Percentiles rank a stretch among this genome's conserved stretches.
Evolutionary conservation across 2,113 vertebrate genomes (phyloP).

Genomic region (Apteryx owenii): DNA sequence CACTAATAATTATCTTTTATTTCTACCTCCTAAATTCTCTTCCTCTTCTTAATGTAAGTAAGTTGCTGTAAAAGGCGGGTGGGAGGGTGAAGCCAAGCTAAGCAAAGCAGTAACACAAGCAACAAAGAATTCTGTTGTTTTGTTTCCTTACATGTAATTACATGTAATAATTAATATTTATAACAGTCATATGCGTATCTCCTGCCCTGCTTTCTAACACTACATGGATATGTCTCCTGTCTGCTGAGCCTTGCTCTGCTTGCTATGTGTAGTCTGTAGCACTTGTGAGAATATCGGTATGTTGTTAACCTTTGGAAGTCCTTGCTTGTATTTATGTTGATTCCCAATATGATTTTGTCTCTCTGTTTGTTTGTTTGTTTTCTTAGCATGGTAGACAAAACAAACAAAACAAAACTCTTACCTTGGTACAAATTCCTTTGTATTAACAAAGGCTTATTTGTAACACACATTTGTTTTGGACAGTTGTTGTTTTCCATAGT

Average conservation of each 20-base stretch:
- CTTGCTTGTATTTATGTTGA: not conserved
- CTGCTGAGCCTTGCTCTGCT: slow-evolving; percentile 91
- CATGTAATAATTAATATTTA: slow-evolving; percentile 14
- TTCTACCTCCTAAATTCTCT: slow-evolving; percentile 72
- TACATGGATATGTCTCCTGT: slow-evolving; percentile 82
- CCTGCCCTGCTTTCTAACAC: slow-evolving; percentile 74
- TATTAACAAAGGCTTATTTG: not conserved
- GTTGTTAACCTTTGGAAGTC: slow-evolving; percentile 15
- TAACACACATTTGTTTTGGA: not conserved
- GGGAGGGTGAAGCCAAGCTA: slow-evolving; percentile 39
- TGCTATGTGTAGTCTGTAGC: slow-evolving; percentile 32
- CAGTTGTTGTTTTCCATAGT: not conserved
- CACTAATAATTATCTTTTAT: slow-evolving; percentile 70
- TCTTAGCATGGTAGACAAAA: not conserved
- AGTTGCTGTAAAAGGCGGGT: slow-evolving; percentile 27
- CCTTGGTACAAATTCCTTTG: not conserved
- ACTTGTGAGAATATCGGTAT: slow-evolving; percentile 43
- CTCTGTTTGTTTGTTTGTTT: not conserved
- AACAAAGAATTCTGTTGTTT: slow-evolving; percentile 10
- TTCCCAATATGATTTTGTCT: not conserved
- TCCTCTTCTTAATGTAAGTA: slow-evolving; percentile 80
- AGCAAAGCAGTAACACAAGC: slow-evolving; percentile 18
- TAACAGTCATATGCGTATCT: slow-evolving; percentile 23
- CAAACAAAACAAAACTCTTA: not conserved
- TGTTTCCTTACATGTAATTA: not conserved